A percentile compares a stretch with the other conserved stretches of the same genome.
Conservation (phyloP, 2,888 invertebrate genomes). For the Acanthopleura granulata region DNA sequence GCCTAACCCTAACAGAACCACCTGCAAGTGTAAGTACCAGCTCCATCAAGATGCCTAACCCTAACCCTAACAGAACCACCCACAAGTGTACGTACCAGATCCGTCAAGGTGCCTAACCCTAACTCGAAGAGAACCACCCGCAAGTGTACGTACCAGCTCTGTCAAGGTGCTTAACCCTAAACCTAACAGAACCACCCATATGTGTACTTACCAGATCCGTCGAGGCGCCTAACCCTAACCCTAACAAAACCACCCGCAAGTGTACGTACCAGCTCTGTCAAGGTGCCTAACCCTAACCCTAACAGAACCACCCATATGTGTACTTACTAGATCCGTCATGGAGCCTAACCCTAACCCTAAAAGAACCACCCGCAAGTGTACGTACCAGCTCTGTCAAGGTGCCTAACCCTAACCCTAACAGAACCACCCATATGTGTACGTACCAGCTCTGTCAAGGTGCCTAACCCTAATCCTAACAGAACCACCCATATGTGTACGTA, state of each 20-base stretch:
- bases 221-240: slow-evolving; percentile 70
- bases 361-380: no score
- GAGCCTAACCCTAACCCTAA: not conserved
- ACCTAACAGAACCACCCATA: slow-evolving; percentile 69
- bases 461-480: not conserved
- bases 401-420: not conserved
- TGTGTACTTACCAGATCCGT: slow-evolving; percentile 73
- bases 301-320: no score
- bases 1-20: no score
- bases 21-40: slow-evolving; percentile 71
- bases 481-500: no score
- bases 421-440: no score
- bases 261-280: no score
- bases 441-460: no score
- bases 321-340: no score
- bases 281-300: not conserved
- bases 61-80: no score
- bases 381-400: no score
- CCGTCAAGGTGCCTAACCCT: slow-evolving; percentile 74
- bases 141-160: slow-evolving; percentile 72
- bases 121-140: no score
- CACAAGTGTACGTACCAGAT: slow-evolving; percentile 71
- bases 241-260: no score
- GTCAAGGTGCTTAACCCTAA: slow-evolving; percentile 76
- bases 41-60: slow-evolving; percentile 74